A percentile compares a stretch with the other conserved stretches of the same genome.
Conservation (phyloP, 1,140 invertebrate species). For the Achatina immaculata region DNA sequence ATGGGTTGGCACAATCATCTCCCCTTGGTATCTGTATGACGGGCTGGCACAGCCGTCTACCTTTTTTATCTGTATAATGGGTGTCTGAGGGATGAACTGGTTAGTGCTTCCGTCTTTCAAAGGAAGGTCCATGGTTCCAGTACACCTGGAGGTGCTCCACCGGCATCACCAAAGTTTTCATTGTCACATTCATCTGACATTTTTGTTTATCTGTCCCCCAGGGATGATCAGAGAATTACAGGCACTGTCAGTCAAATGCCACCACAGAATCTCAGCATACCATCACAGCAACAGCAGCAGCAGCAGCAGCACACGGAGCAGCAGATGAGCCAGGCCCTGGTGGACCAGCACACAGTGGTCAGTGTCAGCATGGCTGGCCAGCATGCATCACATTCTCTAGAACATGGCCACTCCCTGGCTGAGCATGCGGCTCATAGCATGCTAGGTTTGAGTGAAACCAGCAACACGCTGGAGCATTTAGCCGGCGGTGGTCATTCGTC, state of each 20-base stretch:
- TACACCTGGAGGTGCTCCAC: too few species aligned
- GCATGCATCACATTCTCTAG: not conserved
- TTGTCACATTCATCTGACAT: not conserved
- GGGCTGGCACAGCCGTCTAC: too few species aligned
- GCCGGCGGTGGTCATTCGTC: slow-evolving; percentile 31
- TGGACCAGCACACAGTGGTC: slow-evolving; percentile 14
- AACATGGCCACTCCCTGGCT: slow-evolving; percentile 15
- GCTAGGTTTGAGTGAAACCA: slow-evolving; percentile 24
- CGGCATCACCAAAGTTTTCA: too few species aligned
- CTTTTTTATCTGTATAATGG: too few species aligned
- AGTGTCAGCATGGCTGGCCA: not conserved
- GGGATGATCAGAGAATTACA: slow-evolving; percentile 13
- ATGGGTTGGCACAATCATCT: too few species aligned
- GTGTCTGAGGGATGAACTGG: too few species aligned
- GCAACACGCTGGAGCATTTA: slow-evolving; percentile 27
- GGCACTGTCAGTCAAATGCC: slow-evolving; percentile 7
- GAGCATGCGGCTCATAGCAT: slow-evolving; percentile 28
- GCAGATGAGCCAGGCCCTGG: slow-evolving; percentile 29
- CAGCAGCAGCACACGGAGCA: slow-evolving; percentile 19
- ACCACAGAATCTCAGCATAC: slow-evolving; percentile 22
- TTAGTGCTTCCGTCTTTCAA: too few species aligned
- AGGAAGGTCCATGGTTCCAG: too few species aligned
- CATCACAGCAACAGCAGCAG: slow-evolving; percentile 22
- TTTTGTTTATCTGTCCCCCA: slow-evolving; percentile 16
- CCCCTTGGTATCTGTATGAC: too few species aligned